A percentile compares a stretch with the other conserved stretches of the same genome.
These are phyloP conservation scores for Drosophila lacteicornis DNA, from an alignment of 1,140 invertebrate species.

Conservation along the genomic window DNA sequence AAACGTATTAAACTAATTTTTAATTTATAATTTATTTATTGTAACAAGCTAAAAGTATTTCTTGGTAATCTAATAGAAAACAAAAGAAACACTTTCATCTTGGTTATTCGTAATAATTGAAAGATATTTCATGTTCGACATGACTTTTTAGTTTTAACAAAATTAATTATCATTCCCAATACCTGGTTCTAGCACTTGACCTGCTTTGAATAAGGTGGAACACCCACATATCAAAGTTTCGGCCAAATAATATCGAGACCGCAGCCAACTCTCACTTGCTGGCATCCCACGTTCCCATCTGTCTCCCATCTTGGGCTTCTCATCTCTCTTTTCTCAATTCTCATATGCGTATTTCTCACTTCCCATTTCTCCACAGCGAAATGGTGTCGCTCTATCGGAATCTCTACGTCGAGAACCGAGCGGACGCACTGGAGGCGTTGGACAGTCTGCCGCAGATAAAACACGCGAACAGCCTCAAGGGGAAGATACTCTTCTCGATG, in stretches of 20 bases:
- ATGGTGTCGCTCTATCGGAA: constrained; percentile 92
- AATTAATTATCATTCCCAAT: constrained; percentile 7
- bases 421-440: constrained; percentile 93
- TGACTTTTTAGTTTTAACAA: neutral
- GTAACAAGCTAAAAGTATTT: no score
- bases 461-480: constrained; percentile 94
- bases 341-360: constrained; percentile 23
- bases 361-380: constrained; percentile 84
- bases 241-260: constrained; percentile 10
- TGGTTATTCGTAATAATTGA: neutral
- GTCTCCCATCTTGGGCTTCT: constrained; percentile 6
- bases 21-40: neutral
- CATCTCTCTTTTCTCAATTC: constrained; percentile 4
- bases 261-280: constrained; percentile 31
- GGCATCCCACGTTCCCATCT: constrained; percentile 41
- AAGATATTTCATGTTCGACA: constrained; percentile 1
- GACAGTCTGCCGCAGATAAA: constrained; percentile 91
- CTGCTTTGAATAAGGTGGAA: constrained; percentile 26
- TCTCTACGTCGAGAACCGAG: constrained; percentile 93
- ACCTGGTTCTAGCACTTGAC: constrained; percentile 57
- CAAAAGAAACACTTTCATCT: neutral
- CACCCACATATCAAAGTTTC: constrained; percentile 52
- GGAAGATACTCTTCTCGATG: constrained; percentile 97
- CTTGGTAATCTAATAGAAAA: no score
- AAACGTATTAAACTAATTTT: no score